Evolutionary conservation across 2,797 vertebrate genomes (phyloP).

Genomic region (Liparis tanakae): DNA sequence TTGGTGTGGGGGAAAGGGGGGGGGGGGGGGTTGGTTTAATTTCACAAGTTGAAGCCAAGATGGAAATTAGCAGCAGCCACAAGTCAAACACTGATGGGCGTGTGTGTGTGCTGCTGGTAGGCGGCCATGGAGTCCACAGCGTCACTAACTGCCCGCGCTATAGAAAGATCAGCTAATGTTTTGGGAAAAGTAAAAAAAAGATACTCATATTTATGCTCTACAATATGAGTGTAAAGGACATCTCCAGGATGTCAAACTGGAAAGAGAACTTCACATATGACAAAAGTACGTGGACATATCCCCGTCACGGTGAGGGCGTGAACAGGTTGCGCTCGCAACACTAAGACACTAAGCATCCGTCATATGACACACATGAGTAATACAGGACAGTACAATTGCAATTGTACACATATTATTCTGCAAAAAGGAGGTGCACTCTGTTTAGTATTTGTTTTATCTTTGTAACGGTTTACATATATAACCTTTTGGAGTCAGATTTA

Average conservation of each 20-base stretch:
- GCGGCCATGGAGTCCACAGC: neutral
- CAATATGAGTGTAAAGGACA: neutral
- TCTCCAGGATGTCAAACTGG: neutral
- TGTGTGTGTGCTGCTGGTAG: neutral
- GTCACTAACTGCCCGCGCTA: neutral
- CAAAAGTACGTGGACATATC: too few species aligned
- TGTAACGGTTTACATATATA: too few species aligned
- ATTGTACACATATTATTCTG: too few species aligned
- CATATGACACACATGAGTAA: too few species aligned
- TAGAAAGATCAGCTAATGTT: neutral
- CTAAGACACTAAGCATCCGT: too few species aligned
- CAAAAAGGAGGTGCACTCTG: too few species aligned
- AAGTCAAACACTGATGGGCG: constrained; percentile 27
- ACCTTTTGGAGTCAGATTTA: too few species aligned
- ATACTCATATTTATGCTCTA: neutral
- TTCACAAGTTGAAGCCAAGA: constrained; percentile 41
- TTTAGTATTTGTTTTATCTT: too few species aligned
- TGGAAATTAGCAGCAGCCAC: constrained; percentile 41
- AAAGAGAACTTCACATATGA: too few species aligned
- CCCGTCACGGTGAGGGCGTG: too few species aligned
- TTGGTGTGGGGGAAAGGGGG: neutral
- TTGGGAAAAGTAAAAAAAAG: neutral
- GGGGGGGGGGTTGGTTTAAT: neutral
- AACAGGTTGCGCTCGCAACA: too few species aligned
- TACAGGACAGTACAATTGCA: too few species aligned